These are phyloP conservation scores for Zaprionus ornatus DNA, from an alignment of 1,140 invertebrate genomes.

Conservation along the genomic window DNA sequence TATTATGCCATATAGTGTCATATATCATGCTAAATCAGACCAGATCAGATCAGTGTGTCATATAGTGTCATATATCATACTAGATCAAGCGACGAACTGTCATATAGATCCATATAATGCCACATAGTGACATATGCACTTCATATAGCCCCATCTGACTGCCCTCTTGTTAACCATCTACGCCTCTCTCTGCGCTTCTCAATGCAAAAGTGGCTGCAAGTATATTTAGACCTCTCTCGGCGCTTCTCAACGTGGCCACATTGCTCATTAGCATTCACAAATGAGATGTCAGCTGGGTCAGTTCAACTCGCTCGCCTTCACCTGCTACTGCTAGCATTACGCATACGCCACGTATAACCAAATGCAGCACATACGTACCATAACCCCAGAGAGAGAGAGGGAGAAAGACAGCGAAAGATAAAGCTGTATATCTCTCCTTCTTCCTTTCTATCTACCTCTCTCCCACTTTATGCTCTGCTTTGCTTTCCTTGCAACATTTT, in stretches of 20 bases:
- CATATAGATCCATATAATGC: no score
- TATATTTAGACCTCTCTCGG: neutral
- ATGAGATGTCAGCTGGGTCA: neutral
- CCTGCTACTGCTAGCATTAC: slow-evolving; percentile 21
- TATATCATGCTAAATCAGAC: no score
- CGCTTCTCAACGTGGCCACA: neutral
- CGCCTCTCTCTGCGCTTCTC: neutral
- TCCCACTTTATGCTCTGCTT: slow-evolving; percentile 29
- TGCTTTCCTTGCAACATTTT: slow-evolving; percentile 16
- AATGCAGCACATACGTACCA: neutral
- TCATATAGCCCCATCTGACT: no score
- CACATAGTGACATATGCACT: no score
- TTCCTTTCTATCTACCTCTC: slow-evolving; percentile 2
- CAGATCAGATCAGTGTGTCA: no score
- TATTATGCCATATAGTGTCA: no score
- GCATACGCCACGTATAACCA: slow-evolving; percentile 34
- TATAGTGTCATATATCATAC: no score
- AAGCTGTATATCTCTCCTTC: slow-evolving; percentile 3
- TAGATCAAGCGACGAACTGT: neutral
- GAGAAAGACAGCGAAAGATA: no score
- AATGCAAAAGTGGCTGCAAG: neutral
- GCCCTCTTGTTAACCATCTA: no score
- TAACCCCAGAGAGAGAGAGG: no score
- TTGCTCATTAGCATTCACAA: slow-evolving; percentile 18
- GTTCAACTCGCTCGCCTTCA: neutral